Evolutionary conservation across 2,888 invertebrate species (phyloP).

Genomic region (Acanthosepion lycidas): DNA sequence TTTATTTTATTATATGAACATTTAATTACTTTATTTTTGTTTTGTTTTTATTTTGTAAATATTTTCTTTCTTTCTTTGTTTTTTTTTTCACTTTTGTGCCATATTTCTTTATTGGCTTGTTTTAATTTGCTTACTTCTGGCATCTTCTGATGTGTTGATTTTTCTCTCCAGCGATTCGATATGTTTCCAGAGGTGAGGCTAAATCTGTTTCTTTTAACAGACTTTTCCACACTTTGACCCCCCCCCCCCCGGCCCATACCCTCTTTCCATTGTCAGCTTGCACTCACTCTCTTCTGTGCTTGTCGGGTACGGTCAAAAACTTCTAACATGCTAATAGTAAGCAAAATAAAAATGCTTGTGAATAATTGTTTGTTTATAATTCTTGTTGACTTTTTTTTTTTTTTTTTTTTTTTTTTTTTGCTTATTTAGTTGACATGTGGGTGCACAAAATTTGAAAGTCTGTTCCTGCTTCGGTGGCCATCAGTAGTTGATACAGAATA

Average conservation of each 20-base stretch:
- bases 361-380: not conserved
- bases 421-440: too few relatives aligned
- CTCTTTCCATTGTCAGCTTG: not conserved
- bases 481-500: too few relatives aligned
- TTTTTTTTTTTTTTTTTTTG: too few relatives aligned
- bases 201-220: not conserved
- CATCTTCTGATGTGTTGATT: not conserved
- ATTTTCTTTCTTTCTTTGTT: not conserved
- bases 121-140: not conserved
- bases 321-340: not conserved
- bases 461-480: too few relatives aligned
- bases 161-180: slow-evolving; percentile 45
- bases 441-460: too few relatives aligned
- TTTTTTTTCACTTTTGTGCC: not conserved
- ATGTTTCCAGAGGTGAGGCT: slow-evolving; percentile 43
- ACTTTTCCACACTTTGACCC: not conserved
- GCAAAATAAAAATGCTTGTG: not conserved
- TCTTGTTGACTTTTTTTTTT: not conserved
- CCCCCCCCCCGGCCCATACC: not conserved
- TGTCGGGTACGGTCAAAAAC: not conserved
- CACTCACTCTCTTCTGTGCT: not conserved
- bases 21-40: not conserved
- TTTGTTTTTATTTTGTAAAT: not conserved
- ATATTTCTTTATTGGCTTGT: not conserved
- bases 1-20: not conserved